Conservation (phyloP, 2,888 invertebrate species). For the Epistrophe grossulariae region DNA sequence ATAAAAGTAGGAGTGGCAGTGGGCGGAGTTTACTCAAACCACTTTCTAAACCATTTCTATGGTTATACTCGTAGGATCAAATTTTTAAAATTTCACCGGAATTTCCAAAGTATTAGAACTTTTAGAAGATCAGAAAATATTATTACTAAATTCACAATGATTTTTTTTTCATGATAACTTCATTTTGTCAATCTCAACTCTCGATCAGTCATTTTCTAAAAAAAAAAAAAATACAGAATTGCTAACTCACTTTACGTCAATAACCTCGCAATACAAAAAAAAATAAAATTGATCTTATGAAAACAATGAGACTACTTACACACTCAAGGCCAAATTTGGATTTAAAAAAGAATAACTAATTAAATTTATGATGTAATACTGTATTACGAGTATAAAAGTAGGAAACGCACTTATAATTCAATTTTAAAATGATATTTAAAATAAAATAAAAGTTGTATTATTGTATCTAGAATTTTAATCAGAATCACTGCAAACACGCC, state of each 20-base stretch:
- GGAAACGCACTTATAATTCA: constrained; percentile 54
- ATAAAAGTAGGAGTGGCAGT: too few relatives aligned
- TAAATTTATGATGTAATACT: constrained; percentile 12
- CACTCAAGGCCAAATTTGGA: constrained; percentile 43
- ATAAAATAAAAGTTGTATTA: background rate
- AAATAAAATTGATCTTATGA: constrained; percentile 38
- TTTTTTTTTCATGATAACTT: background rate
- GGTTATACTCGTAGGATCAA: too few relatives aligned
- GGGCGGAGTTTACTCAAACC: too few relatives aligned
- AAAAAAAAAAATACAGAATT: constrained; percentile 1
- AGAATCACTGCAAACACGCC: constrained; percentile 3
- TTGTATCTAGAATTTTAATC: constrained; percentile 45
- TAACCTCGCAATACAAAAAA: constrained; percentile 22
- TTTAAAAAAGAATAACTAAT: constrained; percentile 14
- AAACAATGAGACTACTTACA: constrained; percentile 30
- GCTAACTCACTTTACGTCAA: constrained; percentile 44
- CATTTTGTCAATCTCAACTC: constrained; percentile 17
- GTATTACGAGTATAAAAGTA: background rate
- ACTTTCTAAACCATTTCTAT: too few relatives aligned
- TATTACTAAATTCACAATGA: too few relatives aligned
- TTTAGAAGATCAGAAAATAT: too few relatives aligned
- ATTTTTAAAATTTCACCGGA: too few relatives aligned
- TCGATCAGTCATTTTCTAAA: background rate
- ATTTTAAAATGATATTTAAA: background rate
- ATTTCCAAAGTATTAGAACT: too few relatives aligned